phyloP scores from a whole-genome alignment of 2,888 invertebrate species.

The Idaea dimidiata region DNA sequence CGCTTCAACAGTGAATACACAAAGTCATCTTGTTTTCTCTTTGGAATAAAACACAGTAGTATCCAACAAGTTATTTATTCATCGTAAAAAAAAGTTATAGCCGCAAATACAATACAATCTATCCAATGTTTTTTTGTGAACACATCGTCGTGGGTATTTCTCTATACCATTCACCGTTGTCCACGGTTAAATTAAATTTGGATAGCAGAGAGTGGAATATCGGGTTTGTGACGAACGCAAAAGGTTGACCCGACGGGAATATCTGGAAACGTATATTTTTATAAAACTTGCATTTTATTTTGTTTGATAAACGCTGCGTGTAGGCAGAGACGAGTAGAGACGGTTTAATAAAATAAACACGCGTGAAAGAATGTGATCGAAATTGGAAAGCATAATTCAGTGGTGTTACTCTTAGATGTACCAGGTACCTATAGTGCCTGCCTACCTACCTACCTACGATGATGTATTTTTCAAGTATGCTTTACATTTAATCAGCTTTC shows the following conservation, averaged over 20 bases:
- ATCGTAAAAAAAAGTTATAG: neutral
- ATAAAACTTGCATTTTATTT: constrained; percentile 44
- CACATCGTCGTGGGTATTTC: neutral
- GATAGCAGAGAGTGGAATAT: constrained; percentile 27
- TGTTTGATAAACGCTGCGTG: constrained; percentile 35
- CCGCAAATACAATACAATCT: neutral
- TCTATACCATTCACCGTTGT: constrained; percentile 20
- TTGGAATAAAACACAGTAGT: too few relatives aligned
- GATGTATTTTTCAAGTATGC: neutral
- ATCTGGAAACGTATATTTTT: constrained; percentile 39
- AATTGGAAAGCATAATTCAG: constrained; percentile 53
- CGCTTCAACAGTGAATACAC: too few relatives aligned
- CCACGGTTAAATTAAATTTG: constrained; percentile 26
- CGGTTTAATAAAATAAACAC: constrained; percentile 55
- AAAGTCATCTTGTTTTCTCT: too few relatives aligned
- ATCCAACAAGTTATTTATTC: neutral
- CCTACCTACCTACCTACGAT: too few relatives aligned
- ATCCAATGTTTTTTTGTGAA: neutral
- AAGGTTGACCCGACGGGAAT: constrained; percentile 45
- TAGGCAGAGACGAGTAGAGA: constrained; percentile 28
- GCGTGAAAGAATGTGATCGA: constrained; percentile 59
- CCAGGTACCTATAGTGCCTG: too few relatives aligned
- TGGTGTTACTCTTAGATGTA: constrained; percentile 27
- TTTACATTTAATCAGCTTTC: neutral
- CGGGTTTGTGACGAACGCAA: constrained; percentile 40